These are phyloP conservation scores for Brachyalestes nurse DNA, from an alignment of 2,797 vertebrate genomes.

Conservation along the genomic window DNA sequence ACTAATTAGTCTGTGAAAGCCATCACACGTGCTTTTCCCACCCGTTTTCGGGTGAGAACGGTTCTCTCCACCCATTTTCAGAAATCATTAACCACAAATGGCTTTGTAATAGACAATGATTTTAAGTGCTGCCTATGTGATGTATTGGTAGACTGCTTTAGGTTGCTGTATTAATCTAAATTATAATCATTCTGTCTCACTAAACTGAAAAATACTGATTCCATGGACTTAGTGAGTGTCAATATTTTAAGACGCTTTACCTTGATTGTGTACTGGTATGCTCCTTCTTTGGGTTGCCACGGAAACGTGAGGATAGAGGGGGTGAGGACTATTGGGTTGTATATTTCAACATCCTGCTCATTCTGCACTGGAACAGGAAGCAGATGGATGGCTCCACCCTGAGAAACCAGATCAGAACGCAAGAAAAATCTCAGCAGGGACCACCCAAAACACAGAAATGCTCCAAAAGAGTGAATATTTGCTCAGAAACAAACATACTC, in stretches of 20 bases:
- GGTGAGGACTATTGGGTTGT: constrained; percentile 86
- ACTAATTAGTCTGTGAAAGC: too few relatives aligned
- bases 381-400: constrained; percentile 83
- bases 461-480: background rate
- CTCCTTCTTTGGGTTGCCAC: constrained; percentile 92
- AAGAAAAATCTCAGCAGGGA: background rate
- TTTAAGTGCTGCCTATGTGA: too few relatives aligned
- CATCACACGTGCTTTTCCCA: too few relatives aligned
- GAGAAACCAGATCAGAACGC: constrained; percentile 39
- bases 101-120: too few relatives aligned
- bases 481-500: constrained; percentile 69
- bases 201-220: background rate
- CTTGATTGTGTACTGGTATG: constrained; percentile 92
- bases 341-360: constrained; percentile 95
- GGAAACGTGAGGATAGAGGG: constrained; percentile 93
- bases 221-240: background rate
- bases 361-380: constrained; percentile 85
- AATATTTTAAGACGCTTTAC: constrained; percentile 66
- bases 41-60: too few relatives aligned
- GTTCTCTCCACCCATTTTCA: too few relatives aligned
- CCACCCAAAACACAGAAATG: background rate
- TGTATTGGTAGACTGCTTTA: background rate
- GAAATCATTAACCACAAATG: too few relatives aligned
- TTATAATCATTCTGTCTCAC: background rate
- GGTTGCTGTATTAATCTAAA: too few relatives aligned